phyloP scores from a whole-genome alignment of 2,113 vertebrate genomes.

The Cranoglanis bouderius region DNA sequence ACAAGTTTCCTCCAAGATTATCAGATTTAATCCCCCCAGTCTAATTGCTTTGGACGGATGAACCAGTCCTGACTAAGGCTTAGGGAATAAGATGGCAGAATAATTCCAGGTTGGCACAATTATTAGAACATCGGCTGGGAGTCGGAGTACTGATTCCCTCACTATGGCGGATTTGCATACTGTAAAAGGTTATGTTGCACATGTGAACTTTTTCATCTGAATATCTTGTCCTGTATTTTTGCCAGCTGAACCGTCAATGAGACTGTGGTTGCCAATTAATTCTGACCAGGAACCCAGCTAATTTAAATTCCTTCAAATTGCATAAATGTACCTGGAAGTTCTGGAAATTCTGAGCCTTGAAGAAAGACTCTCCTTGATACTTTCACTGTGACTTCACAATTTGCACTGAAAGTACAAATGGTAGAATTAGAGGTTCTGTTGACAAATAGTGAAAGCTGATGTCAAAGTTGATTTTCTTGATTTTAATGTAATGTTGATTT shows the following conservation, averaged over 20 bases:
- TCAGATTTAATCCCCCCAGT: conserved; percentile 19
- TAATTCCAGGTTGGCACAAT: not conserved
- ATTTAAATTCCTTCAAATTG: conserved; percentile 1
- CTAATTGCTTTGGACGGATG: not conserved
- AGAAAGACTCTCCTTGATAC: not conserved
- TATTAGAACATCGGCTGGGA: conserved; percentile 22
- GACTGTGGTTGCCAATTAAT: not conserved
- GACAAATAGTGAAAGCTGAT: too few relatives aligned
- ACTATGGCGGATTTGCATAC: conserved; percentile 30
- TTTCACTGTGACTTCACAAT: not conserved
- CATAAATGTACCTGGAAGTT: not conserved
- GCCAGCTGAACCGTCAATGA: not conserved
- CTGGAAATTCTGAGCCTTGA: not conserved
- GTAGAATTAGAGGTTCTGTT: too few relatives aligned
- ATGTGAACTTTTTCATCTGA: conserved; percentile 23
- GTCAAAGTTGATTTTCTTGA: too few relatives aligned
- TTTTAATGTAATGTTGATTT: too few relatives aligned
- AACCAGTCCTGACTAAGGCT: not conserved
- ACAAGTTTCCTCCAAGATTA: conserved; percentile 7
- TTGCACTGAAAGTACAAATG: too few relatives aligned
- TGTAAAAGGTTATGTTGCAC: conserved; percentile 21
- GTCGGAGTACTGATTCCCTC: not conserved
- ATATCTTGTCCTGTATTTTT: not conserved
- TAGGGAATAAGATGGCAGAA: conserved; percentile 11
- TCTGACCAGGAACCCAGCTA: conserved; percentile 11